These are phyloP conservation scores for Trichosurus vulpecula DNA, from an alignment of 2,797 vertebrate genomes.

Conservation along the genomic window DNA sequence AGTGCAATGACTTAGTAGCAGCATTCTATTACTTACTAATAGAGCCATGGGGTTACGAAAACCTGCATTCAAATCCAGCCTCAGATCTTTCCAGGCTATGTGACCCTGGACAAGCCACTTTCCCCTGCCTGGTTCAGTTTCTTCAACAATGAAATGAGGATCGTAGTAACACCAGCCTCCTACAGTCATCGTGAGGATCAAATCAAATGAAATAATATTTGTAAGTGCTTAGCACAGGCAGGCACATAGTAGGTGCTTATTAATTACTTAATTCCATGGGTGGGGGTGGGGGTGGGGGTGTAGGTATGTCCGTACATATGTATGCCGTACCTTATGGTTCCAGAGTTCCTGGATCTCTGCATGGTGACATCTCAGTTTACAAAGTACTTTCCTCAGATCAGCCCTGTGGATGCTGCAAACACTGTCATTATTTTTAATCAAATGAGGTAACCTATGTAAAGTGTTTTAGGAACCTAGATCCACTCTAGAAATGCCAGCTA, in stretches of 20 bases:
- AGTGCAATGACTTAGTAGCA: background rate
- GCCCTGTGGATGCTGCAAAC: background rate
- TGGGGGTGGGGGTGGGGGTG: too few species aligned
- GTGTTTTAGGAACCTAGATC: background rate
- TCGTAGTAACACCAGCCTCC: background rate
- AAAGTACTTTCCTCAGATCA: background rate
- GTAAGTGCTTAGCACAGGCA: background rate
- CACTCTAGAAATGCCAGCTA: background rate
- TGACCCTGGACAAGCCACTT: background rate
- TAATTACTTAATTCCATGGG: background rate
- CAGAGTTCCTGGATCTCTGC: background rate
- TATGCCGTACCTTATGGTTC: background rate
- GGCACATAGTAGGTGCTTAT: background rate
- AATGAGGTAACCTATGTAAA: background rate
- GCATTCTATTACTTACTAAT: background rate
- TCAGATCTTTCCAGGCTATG: background rate
- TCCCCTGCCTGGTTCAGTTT: background rate
- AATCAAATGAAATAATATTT: background rate
- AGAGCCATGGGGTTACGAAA: background rate
- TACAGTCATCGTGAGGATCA: background rate
- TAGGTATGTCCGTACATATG: fast-evolving
- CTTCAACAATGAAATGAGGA: background rate
- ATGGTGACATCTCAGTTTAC: background rate
- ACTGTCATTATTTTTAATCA: background rate
- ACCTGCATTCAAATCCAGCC: background rate